Evolutionary conservation across 2,888 invertebrate species (phyloP).

Genomic region (Xestobium rufovillosum): DNA sequence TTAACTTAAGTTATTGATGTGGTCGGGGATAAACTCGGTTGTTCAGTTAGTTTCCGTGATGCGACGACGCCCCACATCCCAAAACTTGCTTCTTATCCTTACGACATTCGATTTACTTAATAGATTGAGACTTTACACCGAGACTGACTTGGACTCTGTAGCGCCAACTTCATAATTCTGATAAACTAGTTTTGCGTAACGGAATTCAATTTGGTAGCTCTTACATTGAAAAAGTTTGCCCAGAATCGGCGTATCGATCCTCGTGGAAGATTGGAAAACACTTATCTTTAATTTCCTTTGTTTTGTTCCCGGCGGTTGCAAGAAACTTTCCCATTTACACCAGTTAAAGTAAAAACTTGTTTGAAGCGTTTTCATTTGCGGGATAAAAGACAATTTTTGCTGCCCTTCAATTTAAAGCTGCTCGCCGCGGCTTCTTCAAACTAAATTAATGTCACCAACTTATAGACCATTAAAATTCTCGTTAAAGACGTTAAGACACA

Average conservation of each 20-base stretch:
- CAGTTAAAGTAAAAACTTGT: too few species aligned
- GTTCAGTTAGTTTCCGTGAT: conserved; percentile 38
- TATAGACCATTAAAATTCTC: too few species aligned
- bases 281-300: too few species aligned
- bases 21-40: conserved; percentile 29
- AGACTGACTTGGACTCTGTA: conserved; percentile 2
- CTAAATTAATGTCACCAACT: too few species aligned
- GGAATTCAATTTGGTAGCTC: conserved; percentile 1
- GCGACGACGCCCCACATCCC: conserved; percentile 23
- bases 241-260: neutral
- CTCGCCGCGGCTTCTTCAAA: too few species aligned
- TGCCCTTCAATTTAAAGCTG: too few species aligned
- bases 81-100: conserved; percentile 27
- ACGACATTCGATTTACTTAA: conserved; percentile 30
- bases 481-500: too few species aligned
- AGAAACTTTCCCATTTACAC: too few species aligned
- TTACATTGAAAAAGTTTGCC: neutral
- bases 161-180: conserved; percentile 1
- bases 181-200: conserved; percentile 1
- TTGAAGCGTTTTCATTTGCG: too few species aligned
- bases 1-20: conserved; percentile 30
- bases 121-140: conserved; percentile 29
- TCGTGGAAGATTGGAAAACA: too few species aligned
- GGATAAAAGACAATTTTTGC: too few species aligned
- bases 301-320: too few species aligned